Percentiles rank a stretch among this genome's conserved stretches.
phyloP scores from a whole-genome alignment of 2,113 vertebrate species.

The Chauna torquata region DNA sequence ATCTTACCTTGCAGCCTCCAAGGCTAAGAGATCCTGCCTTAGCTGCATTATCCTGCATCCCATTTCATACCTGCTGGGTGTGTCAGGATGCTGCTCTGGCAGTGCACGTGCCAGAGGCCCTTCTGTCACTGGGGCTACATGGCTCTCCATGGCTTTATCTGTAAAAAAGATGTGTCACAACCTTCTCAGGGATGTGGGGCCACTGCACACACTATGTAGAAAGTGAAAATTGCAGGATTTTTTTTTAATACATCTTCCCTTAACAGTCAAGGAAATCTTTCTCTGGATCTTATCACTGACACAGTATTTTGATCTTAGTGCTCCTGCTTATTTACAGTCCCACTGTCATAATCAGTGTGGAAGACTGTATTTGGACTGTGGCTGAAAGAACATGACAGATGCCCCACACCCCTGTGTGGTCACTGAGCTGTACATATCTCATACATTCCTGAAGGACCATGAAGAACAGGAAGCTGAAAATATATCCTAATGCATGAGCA shows the following conservation, averaged over 20 bases:
- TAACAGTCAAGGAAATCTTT: not conserved
- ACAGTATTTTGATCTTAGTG: not conserved
- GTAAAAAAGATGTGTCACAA: not conserved
- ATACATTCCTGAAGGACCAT: slow-evolving; percentile 2
- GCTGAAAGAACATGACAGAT: slow-evolving; percentile 17
- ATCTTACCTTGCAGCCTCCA: not conserved
- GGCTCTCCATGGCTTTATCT: not conserved
- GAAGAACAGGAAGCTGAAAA: slow-evolving; percentile 49
- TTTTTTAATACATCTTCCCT: not conserved
- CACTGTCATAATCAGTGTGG: not conserved
- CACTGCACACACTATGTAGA: not conserved
- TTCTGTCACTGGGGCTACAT: not conserved
- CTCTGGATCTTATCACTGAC: not conserved
- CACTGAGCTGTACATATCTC: not conserved
- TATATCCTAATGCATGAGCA: slow-evolving; percentile 15
- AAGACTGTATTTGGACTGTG: slow-evolving; percentile 5
- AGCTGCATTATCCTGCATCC: not conserved
- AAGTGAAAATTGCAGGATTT: not conserved
- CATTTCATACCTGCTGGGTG: not conserved
- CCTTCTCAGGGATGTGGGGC: not conserved
- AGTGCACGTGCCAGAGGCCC: accelerated
- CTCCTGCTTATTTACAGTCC: not conserved
- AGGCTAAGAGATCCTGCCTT: not conserved
- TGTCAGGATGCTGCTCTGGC: not conserved
- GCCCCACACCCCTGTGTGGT: not conserved